Evolutionary conservation across 2,113 vertebrate genomes (phyloP), one percentile per base, ranked within the genome.

Genomic region (Sphaerodactylus townsendi): DNA sequence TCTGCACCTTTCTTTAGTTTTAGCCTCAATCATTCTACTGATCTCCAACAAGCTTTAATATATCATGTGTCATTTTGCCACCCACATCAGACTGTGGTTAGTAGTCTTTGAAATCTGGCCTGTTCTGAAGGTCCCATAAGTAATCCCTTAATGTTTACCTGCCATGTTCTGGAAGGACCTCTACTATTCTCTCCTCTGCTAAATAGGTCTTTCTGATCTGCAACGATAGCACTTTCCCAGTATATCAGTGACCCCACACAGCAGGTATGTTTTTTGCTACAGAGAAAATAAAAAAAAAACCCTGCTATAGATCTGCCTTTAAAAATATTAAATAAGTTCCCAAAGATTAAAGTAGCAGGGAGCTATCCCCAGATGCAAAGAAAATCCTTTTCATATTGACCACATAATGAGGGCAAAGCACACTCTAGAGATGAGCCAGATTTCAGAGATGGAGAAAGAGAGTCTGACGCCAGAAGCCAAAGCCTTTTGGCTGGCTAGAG

Each of bases 201-300:
- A 1, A 13, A 48, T 33, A 64, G 46, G 77, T 1, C 64, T 48
- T 70, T 80, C 56, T 2, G 64, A 87, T 79, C 71, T 86, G 2
- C 77, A 9, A 64, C 71, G 1, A 28, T 2, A n/a, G 33, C 19
- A n/a, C 19, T 72, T 28, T 77, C 23, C 0, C 11, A 71, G 37
- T 62, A 65, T 25, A 2, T 74, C 21, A 77, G 73, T 64, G 74
- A 86, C 33, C 69, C 48, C 25, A 41, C 81, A 50, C 21, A 21
- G 4, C 69, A 21, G 5, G 81, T 71, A 35, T 9, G 0, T 0
- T 77, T 68, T 78, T 5, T 1, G 0, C 19, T 13, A 41, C 13
- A 10, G 1, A 0, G 0, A 35, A 0, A 17, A 44, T 23, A 66
- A 78, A 28, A 39, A 0, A 11, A 37, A n/a, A n/a, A n/a, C n/a